A percentile compares a stretch with the other conserved stretches of the same genome.
phyloP scores from a whole-genome alignment of 2,888 invertebrate genomes.

The Thymelicus sylvestris region DNA sequence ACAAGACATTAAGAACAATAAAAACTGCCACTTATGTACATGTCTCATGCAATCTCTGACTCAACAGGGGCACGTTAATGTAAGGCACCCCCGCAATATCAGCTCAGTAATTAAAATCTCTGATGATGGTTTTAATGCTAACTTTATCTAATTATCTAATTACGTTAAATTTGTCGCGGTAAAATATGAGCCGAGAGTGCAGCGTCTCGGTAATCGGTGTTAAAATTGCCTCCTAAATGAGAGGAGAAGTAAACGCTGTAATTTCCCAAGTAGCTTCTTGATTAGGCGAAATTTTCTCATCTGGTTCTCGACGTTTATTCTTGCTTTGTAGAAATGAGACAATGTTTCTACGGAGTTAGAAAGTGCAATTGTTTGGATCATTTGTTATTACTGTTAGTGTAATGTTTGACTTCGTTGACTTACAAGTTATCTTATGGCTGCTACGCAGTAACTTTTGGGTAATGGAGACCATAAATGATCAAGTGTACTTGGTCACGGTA shows the following conservation, averaged over 20 bases:
- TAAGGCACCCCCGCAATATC: background rate
- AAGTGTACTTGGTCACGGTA: no score
- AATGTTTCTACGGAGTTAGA: background rate
- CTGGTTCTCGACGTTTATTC: slow-evolving; percentile 9
- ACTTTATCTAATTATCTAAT: slow-evolving; percentile 59
- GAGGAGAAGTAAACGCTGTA: slow-evolving; percentile 51
- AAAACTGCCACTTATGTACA: no score
- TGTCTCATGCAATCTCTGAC: no score
- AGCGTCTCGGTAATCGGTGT: slow-evolving; percentile 73
- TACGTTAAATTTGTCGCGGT: slow-evolving; percentile 63
- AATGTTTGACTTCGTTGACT: background rate
- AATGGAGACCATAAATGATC: no score
- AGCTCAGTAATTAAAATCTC: slow-evolving; percentile 13
- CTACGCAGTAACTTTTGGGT: no score
- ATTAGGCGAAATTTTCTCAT: slow-evolving; percentile 46
- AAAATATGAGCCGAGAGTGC: slow-evolving; percentile 72
- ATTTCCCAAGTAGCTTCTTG: slow-evolving; percentile 49
- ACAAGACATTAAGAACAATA: no score
- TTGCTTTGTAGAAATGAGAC: background rate
- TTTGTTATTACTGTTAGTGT: background rate
- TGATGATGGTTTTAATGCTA: slow-evolving; percentile 55
- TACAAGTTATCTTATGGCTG: no score
- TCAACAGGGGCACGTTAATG: background rate
- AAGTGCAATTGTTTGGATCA: slow-evolving; percentile 1
- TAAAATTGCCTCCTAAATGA: slow-evolving; percentile 72